These are phyloP conservation scores for Drosophila repleta DNA, from an alignment of 1,140 invertebrate species.

Conservation along the genomic window DNA sequence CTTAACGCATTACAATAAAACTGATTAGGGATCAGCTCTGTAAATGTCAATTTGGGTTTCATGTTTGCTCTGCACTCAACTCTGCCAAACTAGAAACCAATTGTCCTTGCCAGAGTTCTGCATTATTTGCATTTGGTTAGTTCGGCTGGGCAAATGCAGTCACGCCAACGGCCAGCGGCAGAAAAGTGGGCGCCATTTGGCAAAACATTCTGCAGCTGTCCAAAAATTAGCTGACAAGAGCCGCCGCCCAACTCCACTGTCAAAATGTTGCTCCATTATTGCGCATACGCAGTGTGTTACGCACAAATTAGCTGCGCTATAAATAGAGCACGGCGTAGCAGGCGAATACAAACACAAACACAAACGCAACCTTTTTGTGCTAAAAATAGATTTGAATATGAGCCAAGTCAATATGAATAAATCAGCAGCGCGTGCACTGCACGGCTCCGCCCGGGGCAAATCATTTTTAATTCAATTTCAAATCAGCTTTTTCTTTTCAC, in stretches of 20 bases:
- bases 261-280: conserved; percentile 19
- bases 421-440: neutral
- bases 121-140: conserved; percentile 30
- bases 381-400: conserved; percentile 4
- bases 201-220: neutral
- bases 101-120: conserved; percentile 4
- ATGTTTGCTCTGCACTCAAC: conserved; percentile 15
- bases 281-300: conserved; percentile 61
- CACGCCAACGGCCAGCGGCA: neutral
- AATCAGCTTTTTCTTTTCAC: neutral
- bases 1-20: conserved; percentile 67
- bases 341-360: neutral
- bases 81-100: conserved; percentile 11
- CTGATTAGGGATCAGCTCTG: conserved; percentile 60
- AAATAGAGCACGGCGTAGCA: conserved; percentile 7
- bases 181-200: neutral
- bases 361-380: neutral
- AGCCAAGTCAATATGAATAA: neutral
- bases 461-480: neutral
- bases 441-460: neutral
- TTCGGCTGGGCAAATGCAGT: conserved; percentile 42
- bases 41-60: conserved; percentile 19
- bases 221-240: neutral
- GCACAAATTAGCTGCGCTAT: conserved; percentile 28
- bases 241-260: neutral